Evolutionary conservation across 2,113 vertebrate species (phyloP), one percentile per base, ranked within the genome.

Genomic region (Semicossyphus pulcher): DNA sequence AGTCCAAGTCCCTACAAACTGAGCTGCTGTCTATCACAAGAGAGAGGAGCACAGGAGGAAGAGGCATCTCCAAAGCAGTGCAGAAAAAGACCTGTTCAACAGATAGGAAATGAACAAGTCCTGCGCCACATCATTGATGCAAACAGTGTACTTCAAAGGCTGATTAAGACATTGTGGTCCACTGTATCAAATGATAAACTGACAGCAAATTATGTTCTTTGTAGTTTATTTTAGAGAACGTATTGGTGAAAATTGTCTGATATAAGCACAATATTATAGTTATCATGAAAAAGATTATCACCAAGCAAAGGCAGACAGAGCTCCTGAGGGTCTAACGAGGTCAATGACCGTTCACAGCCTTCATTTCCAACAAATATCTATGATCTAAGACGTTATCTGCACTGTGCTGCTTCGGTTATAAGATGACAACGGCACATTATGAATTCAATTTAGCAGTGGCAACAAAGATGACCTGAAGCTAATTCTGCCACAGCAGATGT

Each of bases 381-480:
- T 51, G 62, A 69, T 64, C 63, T 66, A 70, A 76, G 23, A 12
- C 1, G 1, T 72, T 69, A 62, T 75, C 60, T 48, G 31, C 44
- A 18, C 11, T 47, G 26, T 48, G 36, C 31, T 64, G 21, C 42
- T 65, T 66, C 7, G 4, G 72, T 81, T 58, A 69, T 37, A 36
- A 39, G 48, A 56, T 15, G 26, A 76, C 45, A 51, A 39, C n/a
- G 12, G 36, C 21, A n/a, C 18, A 63, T 76, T 67, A 73, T 32
- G 79, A 76, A 79, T 79, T 61, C 15, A 49, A 74, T 79, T 79
- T n/a, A 67, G 51, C 26, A 51, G 54, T 23, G 0, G 21, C 2
- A 71, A 67, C 51, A 80, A 71, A 83, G 53, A 85, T 52, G 57
- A 78, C 71, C 66, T 12, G 7, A 52, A 77, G 83, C 56, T 34